Evolutionary conservation across 2,797 vertebrate genomes (phyloP).

Genomic region (Myotis vivesi): DNA sequence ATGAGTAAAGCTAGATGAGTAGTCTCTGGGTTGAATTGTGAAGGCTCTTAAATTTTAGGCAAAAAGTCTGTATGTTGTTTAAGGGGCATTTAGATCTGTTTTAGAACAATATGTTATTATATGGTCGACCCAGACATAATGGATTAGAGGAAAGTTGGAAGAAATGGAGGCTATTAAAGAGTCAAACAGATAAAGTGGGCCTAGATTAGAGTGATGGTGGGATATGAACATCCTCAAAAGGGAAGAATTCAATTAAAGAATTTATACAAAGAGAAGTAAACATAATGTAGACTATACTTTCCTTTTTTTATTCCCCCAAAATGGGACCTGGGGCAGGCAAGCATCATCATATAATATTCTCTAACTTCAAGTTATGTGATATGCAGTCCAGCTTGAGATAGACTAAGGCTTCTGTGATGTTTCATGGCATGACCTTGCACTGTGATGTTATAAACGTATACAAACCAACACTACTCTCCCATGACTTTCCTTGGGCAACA

Average conservation of each 20-base stretch:
- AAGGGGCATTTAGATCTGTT: neutral
- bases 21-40: neutral
- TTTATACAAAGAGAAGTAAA: neutral
- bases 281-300: neutral
- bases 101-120: neutral
- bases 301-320: neutral
- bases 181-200: neutral
- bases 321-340: neutral
- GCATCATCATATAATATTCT: neutral
- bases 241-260: neutral
- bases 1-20: neutral
- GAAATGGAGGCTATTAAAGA: neutral
- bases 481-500: neutral
- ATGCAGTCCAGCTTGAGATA: neutral
- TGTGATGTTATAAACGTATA: neutral
- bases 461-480: neutral
- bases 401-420: neutral
- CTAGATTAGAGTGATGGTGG: neutral
- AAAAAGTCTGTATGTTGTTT: neutral
- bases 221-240: neutral
- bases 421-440: neutral
- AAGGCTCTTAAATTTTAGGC: neutral
- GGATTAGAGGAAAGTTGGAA: neutral
- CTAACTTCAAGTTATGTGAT: neutral
- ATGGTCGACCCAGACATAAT: neutral